These are phyloP conservation scores for Ctenodactylus gundi DNA, from an alignment of 2,113 vertebrate species.

Conservation along the genomic window DNA sequence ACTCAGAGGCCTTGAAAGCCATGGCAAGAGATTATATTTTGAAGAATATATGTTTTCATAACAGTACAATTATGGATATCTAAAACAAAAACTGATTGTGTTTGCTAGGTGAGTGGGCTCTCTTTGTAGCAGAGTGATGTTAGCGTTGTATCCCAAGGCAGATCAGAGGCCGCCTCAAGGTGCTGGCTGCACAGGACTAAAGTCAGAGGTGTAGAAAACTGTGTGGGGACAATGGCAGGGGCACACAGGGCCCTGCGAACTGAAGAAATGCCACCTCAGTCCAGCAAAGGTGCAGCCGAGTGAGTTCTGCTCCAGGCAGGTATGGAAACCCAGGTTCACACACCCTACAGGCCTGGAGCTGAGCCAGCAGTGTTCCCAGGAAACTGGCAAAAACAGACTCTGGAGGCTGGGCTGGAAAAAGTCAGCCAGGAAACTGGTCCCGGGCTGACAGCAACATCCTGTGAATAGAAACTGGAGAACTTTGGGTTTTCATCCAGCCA, in stretches of 20 bases:
- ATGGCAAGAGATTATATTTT: neutral
- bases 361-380: neutral
- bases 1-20: neutral
- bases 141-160: neutral
- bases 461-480: accelerated
- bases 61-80: neutral
- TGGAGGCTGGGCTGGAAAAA: neutral
- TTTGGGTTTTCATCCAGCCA: neutral
- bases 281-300: neutral
- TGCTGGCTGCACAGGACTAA: neutral
- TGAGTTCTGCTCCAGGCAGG: neutral
- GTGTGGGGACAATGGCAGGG: neutral
- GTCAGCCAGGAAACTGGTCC: neutral
- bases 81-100: neutral
- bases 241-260: neutral
- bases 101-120: neutral
- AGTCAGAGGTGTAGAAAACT: neutral
- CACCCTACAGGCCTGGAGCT: too few relatives aligned
- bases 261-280: neutral
- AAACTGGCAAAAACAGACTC: neutral
- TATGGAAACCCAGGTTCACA: neutral
- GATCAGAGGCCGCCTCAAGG: neutral
- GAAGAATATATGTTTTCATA: neutral
- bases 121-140: neutral
- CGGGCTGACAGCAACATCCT: neutral